Evolutionary conservation across 1,140 invertebrate genomes (phyloP), one percentile per base, ranked within the genome.

Genomic region (Cydia pomonella): DNA sequence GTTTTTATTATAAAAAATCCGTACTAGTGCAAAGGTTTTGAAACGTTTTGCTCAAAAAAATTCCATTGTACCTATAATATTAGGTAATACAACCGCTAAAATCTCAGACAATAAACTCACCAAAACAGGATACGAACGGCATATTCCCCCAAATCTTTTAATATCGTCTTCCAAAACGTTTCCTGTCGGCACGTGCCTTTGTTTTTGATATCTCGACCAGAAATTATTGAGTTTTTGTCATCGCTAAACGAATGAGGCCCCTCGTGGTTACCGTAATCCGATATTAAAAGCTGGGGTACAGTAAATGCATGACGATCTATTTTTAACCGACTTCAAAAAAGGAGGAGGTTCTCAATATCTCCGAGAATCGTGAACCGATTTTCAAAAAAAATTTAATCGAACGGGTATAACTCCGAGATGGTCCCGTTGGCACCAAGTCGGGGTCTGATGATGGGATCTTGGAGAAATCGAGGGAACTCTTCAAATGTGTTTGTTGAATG

Each of bases 201-300:
- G 73, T 77, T 72, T 75, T 63, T 75, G 73, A 75, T 75, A 77
- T 63, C 69, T 77, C 71, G 27, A 59, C 73, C 73, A 73, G 76
- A 75, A 74, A 74, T 75, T 75, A 77, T 77, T 75, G 44, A 53
- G 76, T 77, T 77, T 75, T 50, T 69, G 16, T 73, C 53, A 13
- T 10, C 33, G 72, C 25, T 62, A 62, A 72, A 62, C 53, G 53
- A 59, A 59, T 53, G n/a, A 23, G 9, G n/a, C 21, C 50, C 50
- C 16, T 53, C 53, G 21, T 21, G 63, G n/a, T n/a, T 10, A 59
- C 29, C 2, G 64, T 69, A 38, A 69, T 41, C 16, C n/a, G n/a
- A 69, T 69, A 69, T 64, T 64, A 29, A 64, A 64, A 18, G 50
- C 18, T 16, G 50, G 50, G 50, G 53, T 10, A 23, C 21, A 59